Percentiles rank a stretch among this genome's conserved stretches.
phyloP scores from a whole-genome alignment of 2,888 invertebrate species.

The Steinernema scapterisci region DNA sequence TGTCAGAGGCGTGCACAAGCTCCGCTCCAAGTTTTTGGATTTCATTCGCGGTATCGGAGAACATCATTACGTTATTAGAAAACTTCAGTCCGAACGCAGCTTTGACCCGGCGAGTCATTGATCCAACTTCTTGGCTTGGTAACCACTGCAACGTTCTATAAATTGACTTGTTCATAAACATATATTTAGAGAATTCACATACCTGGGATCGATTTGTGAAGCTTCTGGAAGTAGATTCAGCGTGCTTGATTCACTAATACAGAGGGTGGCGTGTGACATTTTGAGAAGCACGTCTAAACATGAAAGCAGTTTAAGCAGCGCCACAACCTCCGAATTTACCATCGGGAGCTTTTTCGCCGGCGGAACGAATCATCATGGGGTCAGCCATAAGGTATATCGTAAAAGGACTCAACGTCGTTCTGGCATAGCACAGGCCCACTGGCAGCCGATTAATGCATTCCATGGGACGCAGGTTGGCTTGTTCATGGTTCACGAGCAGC shows the following conservation, averaged over 20 bases:
- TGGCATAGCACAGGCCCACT: not conserved
- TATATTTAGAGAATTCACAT: not conserved
- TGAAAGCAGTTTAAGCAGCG: no score
- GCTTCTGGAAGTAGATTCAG: conserved; percentile 1
- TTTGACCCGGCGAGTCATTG: not conserved
- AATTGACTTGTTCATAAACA: not conserved
- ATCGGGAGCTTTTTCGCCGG: not conserved
- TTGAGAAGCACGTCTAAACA: not conserved
- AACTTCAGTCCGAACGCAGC: not conserved
- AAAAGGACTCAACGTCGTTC: not conserved
- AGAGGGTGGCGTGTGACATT: not conserved
- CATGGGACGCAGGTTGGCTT: not conserved
- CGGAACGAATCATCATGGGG: not conserved
- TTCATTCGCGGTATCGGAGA: not conserved
- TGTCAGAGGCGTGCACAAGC: not conserved
- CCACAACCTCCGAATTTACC: no score
- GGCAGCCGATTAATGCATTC: conserved; percentile 6
- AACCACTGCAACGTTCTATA: conserved; percentile 3
- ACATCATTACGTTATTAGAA: not conserved
- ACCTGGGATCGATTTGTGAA: not conserved
- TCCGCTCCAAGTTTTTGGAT: not conserved
- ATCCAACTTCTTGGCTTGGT: not conserved
- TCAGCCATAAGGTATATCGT: conserved; percentile 13
- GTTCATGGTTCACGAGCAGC: not conserved
- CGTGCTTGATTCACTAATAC: not conserved